These are phyloP conservation scores for Cyphomyrus plagiostoma DNA, from an alignment of 2,113 vertebrate species.

Conservation along the genomic window DNA sequence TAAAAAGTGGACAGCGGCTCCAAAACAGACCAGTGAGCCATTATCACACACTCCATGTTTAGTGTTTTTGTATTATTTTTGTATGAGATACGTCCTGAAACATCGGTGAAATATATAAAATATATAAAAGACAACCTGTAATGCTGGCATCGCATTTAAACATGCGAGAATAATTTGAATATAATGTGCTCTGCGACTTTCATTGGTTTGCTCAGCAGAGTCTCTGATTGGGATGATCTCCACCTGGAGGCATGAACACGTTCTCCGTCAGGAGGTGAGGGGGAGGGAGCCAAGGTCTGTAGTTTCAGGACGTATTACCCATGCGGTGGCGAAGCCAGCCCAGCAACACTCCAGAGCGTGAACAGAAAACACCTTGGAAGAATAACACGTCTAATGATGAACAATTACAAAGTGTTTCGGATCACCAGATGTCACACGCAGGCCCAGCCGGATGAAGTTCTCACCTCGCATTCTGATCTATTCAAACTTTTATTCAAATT, in stretches of 20 bases:
- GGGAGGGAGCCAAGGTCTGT: slow-evolving; percentile 39
- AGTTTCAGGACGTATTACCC: slow-evolving; percentile 47
- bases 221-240: slow-evolving; percentile 18
- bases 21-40: not conserved
- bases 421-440: not conserved
- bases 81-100: not conserved
- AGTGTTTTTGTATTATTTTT: not conserved
- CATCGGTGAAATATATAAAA: not conserved
- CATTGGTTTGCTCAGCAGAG: not conserved
- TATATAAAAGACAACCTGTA: not conserved
- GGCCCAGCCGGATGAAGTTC: not conserved
- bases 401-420: slow-evolving; percentile 18
- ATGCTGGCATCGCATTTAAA: not conserved
- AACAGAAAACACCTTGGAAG: slow-evolving; percentile 44
- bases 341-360: slow-evolving; percentile 49
- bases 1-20: not conserved
- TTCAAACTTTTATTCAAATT: not conserved
- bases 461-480: not conserved
- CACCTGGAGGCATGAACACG: slow-evolving; percentile 35
- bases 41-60: not conserved
- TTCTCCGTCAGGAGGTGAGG: slow-evolving; percentile 39
- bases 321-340: slow-evolving; percentile 46
- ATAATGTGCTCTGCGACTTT: not conserved
- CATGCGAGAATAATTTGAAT: not conserved
- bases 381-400: slow-evolving; percentile 44